Evolutionary conservation across 2,888 invertebrate genomes (phyloP), one percentile per base, ranked within the genome.

Genomic region (Perizoma affinitatum): DNA sequence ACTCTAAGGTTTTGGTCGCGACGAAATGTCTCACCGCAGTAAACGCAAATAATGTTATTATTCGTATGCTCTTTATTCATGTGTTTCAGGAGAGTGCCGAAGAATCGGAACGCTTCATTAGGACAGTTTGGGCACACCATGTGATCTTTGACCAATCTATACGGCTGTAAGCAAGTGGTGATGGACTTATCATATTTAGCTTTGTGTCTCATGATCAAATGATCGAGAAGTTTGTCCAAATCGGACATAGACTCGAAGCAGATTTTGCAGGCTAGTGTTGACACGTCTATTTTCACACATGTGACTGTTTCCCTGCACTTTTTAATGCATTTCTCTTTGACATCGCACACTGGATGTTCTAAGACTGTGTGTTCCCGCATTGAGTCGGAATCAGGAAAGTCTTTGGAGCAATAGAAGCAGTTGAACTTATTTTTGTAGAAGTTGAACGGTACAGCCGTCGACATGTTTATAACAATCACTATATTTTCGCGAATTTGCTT

Each of bases 341-440:
- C 69, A 65, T 90, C 88, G 48, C 90, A 90, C 0, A 85, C 71
- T 0, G 89, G 90, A 51, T 92, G 92, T 52, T 87, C 86, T 48
- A 84, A 62, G 0, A 89, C 73, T 0, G 90, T 87, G 50, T 92
- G 92, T 43, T 90, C 87, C 38, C 83, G 78, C 86, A 92, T 85
- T 0, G 76, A 66, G 65, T 91, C 90, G 0, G 90, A 88, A 69
- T 92, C 92, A 0, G 80, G 71, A 41, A 92, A 92, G 55, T 90
- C 90, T 80, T 90, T 88, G 0, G 89, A 88, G 50, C 92, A 92
- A 62, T 87, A 92, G 63, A 92, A 92, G 50, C 92, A 92, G 41
- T 91, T 91, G 48, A 90, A 92, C 62, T 88, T 91, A 63, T 91
- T 92, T 61, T 90, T 90, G 68, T 86, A 90, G 61, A 91, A 91